phyloP scores from a whole-genome alignment of 2,797 vertebrate species.

The Monodelphis domestica region DNA sequence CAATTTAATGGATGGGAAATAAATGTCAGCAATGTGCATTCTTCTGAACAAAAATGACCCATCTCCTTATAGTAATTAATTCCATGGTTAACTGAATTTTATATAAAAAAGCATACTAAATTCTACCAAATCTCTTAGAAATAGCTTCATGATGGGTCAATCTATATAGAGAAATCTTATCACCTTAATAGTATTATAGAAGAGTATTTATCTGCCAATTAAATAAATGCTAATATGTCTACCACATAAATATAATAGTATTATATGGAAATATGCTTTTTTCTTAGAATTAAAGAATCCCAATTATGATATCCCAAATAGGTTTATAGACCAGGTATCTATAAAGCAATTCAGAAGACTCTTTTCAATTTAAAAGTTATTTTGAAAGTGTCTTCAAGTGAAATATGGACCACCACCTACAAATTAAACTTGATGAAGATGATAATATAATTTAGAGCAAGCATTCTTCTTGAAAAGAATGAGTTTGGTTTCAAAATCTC shows the following conservation, averaged over 20 bases:
- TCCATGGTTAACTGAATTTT: constrained; percentile 64
- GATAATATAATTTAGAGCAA: neutral
- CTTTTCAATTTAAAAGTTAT: neutral
- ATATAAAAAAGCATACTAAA: constrained; percentile 56
- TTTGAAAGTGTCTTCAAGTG: neutral
- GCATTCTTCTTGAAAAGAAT: neutral
- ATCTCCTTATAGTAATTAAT: constrained; percentile 67
- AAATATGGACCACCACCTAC: neutral
- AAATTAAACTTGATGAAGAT: neutral
- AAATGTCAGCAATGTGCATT: constrained; percentile 59
- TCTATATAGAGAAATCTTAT: constrained; percentile 24
- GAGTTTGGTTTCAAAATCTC: neutral
- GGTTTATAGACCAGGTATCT: neutral
- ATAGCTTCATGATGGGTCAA: constrained; percentile 4
- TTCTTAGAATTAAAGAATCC: neutral
- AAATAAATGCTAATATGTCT: neutral
- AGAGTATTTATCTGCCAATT: constrained; percentile 30
- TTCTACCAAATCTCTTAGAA: constrained; percentile 49
- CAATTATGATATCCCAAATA: neutral
- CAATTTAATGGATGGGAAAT: constrained; percentile 71
- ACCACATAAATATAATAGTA: neutral
- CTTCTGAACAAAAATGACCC: constrained; percentile 61
- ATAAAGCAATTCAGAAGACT: neutral
- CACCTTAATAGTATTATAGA: neutral
- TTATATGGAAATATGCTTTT: neutral